phyloP scores from a whole-genome alignment of 2,888 invertebrate genomes.

The Acheta domesticus region DNA sequence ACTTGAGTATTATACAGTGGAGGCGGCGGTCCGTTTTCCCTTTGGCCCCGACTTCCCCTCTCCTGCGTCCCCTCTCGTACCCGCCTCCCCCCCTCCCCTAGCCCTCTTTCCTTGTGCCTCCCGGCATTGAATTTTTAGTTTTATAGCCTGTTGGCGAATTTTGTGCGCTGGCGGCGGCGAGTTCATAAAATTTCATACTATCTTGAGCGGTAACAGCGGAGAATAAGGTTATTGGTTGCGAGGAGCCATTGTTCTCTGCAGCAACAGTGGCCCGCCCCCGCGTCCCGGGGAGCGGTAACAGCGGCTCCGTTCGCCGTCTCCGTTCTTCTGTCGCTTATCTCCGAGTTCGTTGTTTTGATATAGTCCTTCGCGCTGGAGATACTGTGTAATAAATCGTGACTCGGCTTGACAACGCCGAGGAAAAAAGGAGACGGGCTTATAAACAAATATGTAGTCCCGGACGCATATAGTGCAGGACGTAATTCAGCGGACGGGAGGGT shows the following conservation, averaged over 20 bases:
- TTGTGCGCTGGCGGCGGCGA: slow-evolving; percentile 22
- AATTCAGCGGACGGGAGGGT: neutral
- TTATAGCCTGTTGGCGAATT: slow-evolving; percentile 31
- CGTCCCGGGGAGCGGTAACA: neutral
- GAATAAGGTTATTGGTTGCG: slow-evolving; percentile 28
- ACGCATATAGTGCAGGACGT: neutral
- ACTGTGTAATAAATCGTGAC: slow-evolving; percentile 8
- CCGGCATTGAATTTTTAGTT: slow-evolving; percentile 31
- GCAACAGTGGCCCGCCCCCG: neutral
- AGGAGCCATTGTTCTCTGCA: slow-evolving; percentile 25
- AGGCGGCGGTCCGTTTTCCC: neutral
- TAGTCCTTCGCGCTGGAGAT: slow-evolving; percentile 9
- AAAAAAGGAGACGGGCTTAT: neutral
- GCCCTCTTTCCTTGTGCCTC: no score
- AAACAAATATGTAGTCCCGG: slow-evolving; percentile 10
- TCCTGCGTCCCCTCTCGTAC: neutral
- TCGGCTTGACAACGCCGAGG: neutral
- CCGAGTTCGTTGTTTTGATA: neutral
- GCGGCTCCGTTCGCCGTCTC: neutral
- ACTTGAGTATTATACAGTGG: slow-evolving; percentile 11
- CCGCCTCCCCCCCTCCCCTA: neutral
- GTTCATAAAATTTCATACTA: slow-evolving; percentile 33
- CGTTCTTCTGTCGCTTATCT: neutral
- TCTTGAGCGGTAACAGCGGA: slow-evolving; percentile 22
- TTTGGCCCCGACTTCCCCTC: neutral